Conservation (phyloP, 2,888 invertebrate genomes). For the Piscicola geometra region DNA sequence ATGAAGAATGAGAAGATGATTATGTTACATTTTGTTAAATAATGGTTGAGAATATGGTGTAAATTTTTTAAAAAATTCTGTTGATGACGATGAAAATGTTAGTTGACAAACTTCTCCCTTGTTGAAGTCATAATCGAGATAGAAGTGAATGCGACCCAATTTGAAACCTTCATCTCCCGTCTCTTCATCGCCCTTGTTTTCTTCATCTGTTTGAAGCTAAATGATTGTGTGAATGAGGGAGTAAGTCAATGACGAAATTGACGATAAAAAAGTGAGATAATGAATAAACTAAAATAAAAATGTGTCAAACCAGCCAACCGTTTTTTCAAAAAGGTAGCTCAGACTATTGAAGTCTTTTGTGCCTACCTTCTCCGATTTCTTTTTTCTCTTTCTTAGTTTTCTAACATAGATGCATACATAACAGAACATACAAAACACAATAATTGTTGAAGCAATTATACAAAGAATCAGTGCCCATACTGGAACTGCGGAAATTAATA, state of each 20-base stretch:
- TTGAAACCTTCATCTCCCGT: background rate
- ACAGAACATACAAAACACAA: background rate
- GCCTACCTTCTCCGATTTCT: background rate
- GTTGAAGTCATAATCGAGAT: background rate
- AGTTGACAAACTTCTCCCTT: background rate
- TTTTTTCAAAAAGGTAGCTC: background rate
- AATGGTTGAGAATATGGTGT: no score
- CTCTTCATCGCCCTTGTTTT: background rate
- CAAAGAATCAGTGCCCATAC: background rate
- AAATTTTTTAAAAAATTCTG: no score
- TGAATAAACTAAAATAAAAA: no score
- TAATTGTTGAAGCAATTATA: background rate
- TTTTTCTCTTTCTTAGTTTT: slow-evolving; percentile 3
- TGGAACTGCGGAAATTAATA: no score
- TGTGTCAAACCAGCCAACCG: background rate
- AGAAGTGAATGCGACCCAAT: background rate
- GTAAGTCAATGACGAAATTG: no score
- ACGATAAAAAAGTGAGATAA: no score
- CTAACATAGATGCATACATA: background rate
- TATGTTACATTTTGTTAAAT: no score
- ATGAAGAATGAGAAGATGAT: no score
- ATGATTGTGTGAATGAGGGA: background rate
- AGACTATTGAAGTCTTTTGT: background rate
- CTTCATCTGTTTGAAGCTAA: background rate
- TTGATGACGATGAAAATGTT: background rate